Conservation (phyloP, 2,113 vertebrate species). For the Nesogale talazaci region DNA sequence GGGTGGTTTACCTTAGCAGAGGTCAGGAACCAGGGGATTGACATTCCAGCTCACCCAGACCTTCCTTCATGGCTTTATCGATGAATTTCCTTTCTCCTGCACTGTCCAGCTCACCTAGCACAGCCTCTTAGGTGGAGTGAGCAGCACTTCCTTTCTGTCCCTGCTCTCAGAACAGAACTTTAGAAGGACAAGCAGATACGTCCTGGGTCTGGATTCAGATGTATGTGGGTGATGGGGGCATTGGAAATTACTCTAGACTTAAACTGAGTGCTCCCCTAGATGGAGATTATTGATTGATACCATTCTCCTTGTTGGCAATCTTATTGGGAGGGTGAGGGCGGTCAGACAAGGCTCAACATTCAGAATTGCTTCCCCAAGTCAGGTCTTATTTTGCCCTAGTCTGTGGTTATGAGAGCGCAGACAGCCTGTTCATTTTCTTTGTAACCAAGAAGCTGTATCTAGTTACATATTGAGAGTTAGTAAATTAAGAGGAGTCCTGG, state of each 20-base stretch:
- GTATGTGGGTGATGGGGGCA: no score
- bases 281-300: not conserved
- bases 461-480: not conserved
- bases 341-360: not conserved
- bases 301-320: conserved; percentile 16
- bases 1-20: not conserved
- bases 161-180: not conserved
- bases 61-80: not conserved
- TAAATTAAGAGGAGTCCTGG: not conserved
- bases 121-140: not conserved
- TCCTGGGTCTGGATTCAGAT: not conserved
- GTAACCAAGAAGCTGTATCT: conserved; percentile 42
- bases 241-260: conserved; percentile 6
- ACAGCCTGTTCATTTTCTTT: conserved; percentile 10
- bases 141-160: not conserved
- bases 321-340: not conserved
- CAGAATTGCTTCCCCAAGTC: not conserved
- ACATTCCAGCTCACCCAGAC: not conserved
- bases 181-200: not conserved
- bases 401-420: not conserved
- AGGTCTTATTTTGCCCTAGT: conserved; percentile 10
- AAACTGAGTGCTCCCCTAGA: not conserved
- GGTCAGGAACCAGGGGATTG: not conserved
- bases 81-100: not conserved
- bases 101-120: not conserved